Evolutionary conservation across 2,113 vertebrate species (phyloP), one percentile per base, ranked within the genome.

Genomic region (Misgurnus mizolepis): DNA sequence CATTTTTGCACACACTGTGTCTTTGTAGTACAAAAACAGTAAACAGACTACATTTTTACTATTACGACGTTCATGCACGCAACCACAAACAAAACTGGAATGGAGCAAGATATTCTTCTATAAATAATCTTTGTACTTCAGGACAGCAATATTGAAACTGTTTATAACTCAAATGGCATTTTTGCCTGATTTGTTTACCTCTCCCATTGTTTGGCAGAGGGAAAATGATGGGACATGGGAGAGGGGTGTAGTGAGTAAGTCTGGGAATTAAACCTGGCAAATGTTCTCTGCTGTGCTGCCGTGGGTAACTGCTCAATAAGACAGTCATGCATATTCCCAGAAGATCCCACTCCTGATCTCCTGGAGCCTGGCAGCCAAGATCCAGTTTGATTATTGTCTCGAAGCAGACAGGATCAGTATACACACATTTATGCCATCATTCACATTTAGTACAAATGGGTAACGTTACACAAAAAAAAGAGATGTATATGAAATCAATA

Each of bases 341-440:
- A 66, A 22, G 22, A 50, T 45, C 39, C 76, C 61, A 53, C 60
- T 73, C 67, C 67, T 11, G 65, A 69, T 87, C 89, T 88, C 88
- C 89, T 71, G 84, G 85, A 88, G 87, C 68, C 85, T 89, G 89
- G 87, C 88, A 87, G 47, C 4, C 11, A 3, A 40, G 70, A 83
- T 67, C 76, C 18, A 53, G 83, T 65, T 69, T 39, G 66, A 61
- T 70, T 78, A 72, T 79, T 67, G 78, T 85, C 80, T 56, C 55
- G 67, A 71, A 80, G 8, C n/a, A 12, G 49, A 71, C 15, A 55
- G 4, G 3, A 71, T 11, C 4, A 40, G 3, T 8, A 55, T 39
- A 34, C 49, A 6, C 50, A n/a, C 15, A 71, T 34, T 3, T 14
- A 69, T 10, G 47, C 45, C 4, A 4, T 2, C 5, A 66, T 67